Evolutionary conservation across 1,140 invertebrate genomes (phyloP), one percentile per base, ranked within the genome.

Genomic region (Pseudomyrmex gracilis): DNA sequence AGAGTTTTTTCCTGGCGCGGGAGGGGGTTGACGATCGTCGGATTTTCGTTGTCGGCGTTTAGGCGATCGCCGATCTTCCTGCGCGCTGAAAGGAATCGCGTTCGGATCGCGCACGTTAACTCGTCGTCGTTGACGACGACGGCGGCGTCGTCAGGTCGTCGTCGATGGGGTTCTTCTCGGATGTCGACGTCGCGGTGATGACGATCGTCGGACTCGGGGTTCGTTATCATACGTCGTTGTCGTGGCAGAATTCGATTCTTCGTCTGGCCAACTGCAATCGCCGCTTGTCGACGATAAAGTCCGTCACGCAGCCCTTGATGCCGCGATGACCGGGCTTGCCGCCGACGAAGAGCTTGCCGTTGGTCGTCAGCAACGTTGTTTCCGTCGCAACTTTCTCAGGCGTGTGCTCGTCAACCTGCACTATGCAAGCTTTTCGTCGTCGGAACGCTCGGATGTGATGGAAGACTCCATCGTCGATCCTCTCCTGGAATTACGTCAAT

Each of bases 231-330:
- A 94, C 94, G 76, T 95, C 94, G 87, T 95, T 95, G 85, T 95
- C 94, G 86, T 94, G 94, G 83, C 94, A 95, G 77, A 93, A 93
- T n/a, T 94, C 92, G 63, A 94, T 93, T 68, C 92, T 94, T 61
- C 94, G 90, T 76, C 93, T 92, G 13, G 93, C 89, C 17, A 95
- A 66, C n/a, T 93, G 93, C 55, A 95, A 80, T 57, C 93, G 91
- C 80, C 94, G 92, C 84, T 94, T 95, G 87, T 96, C 95, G 24
- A 96, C 94, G 57, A 95, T 92, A 77, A 96, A 95, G 74, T 95
- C 92, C 17, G 95, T 94, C 45, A 97, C 94, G 92, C 96, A 97
- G n/a, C 96, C 96, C 1, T 94, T 93, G 89, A 96, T 95, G 15
- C 96, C 96, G 47, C 94, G 91, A 86, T 96, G 95, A 76, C 96